These are phyloP conservation scores for Tetanocera ferruginea DNA, from an alignment of 2,888 invertebrate species.

Conservation along the genomic window DNA sequence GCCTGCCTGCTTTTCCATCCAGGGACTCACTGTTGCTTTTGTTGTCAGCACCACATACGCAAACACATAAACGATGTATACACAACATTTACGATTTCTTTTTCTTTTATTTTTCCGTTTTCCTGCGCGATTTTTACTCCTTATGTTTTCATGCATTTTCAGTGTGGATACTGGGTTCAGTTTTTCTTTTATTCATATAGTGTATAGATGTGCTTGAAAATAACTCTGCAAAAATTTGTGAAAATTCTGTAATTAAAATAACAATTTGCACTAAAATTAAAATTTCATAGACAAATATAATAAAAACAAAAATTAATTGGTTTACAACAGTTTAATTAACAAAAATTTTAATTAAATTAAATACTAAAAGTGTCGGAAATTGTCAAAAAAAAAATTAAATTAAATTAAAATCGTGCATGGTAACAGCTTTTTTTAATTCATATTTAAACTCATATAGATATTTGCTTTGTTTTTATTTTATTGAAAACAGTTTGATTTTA, in stretches of 20 bases:
- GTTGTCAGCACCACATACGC: neutral
- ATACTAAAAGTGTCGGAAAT: neutral
- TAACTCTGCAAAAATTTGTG: neutral
- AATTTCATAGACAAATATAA: no score
- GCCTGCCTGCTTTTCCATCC: neutral
- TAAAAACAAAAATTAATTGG: neutral
- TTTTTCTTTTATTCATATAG: slow-evolving; percentile 48
- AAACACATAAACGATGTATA: slow-evolving; percentile 6
- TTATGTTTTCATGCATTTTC: slow-evolving; percentile 35
- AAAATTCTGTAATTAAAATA: neutral
- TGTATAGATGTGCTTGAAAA: slow-evolving; percentile 42
- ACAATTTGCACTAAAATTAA: neutral
- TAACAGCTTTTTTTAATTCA: no score
- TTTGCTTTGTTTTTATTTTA: no score
- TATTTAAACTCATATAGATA: no score
- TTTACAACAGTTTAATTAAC: neutral
- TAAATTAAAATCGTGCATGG: neutral
- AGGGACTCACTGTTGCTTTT: slow-evolving; percentile 31
- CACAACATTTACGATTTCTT: slow-evolving; percentile 28
- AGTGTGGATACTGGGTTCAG: slow-evolving; percentile 43
- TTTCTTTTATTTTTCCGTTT: slow-evolving; percentile 31
- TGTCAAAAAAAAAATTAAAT: neutral
- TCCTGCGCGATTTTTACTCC: slow-evolving; percentile 25
- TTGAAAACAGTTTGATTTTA: no score
- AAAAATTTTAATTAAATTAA: neutral